Conservation (phyloP, 2,888 invertebrate species). For the Alentia gelatinosa region DNA sequence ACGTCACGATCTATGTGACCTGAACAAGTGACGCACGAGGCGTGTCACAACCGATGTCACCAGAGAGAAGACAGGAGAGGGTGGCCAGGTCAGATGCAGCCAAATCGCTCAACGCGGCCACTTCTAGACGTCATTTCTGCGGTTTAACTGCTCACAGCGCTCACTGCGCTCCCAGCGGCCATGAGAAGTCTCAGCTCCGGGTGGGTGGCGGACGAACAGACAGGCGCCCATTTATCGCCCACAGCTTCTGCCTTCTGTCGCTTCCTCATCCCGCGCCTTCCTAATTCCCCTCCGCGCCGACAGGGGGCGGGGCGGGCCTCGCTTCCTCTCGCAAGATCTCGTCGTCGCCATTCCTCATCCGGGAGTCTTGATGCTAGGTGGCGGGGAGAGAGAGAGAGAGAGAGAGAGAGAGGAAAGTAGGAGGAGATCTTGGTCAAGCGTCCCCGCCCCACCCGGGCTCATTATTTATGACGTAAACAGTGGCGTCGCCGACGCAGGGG, state of each 20-base stretch:
- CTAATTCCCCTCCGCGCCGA: neutral
- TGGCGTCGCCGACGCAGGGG: neutral
- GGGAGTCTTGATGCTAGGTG: neutral
- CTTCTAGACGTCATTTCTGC: too few species aligned
- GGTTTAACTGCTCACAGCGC: too few species aligned
- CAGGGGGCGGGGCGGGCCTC: neutral
- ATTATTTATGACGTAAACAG: conserved; percentile 36
- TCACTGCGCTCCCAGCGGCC: too few species aligned
- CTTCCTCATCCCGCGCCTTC: neutral
- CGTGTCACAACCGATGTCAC: too few species aligned
- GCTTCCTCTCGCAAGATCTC: neutral
- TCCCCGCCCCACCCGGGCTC: neutral
- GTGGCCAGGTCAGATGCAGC: too few species aligned
- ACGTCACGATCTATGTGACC: too few species aligned
- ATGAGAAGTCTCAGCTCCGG: too few species aligned
- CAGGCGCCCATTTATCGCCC: neutral
- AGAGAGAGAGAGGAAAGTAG: neutral
- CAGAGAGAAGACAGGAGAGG: too few species aligned
- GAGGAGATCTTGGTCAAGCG: conserved; percentile 2
- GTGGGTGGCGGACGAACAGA: too few species aligned
- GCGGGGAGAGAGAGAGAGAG: neutral
- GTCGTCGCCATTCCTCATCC: conserved; percentile 20
- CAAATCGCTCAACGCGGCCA: too few species aligned
- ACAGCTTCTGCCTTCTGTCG: neutral
- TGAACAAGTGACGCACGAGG: too few species aligned